Evolutionary conservation across 2,113 vertebrate genomes (phyloP), one percentile per base, ranked within the genome.

Genomic region (Syngnathus typhle): DNA sequence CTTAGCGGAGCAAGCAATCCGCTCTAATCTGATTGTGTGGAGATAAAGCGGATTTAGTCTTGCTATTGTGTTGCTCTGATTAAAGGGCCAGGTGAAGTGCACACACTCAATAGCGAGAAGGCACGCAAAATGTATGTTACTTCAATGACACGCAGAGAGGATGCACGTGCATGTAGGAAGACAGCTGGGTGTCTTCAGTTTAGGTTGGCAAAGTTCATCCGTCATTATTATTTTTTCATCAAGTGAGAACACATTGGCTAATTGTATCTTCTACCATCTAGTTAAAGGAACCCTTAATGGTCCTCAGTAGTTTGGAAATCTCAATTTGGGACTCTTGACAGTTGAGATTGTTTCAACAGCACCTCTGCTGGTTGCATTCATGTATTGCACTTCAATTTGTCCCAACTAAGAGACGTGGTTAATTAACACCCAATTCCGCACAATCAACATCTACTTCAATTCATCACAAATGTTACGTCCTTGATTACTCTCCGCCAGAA

Each of bases 1-100:
- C 88, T 90, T 90, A 89, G 76, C 83, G 60, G 81, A 74, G 80
- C 71, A 78, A 76, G 86, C 27, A 91, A 91, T 91, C 90, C 88
- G 67, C 84, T 85, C 83, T 91, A 91, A 92, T 92, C 91, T 92
- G 90, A 92, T 91, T 91, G 90, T 86, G 84, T 81, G 27, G 69
- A 87, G 91, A 91, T 92, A 91, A 90, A 77, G 74, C 79, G 74
- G 89, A 76, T 91, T 91, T 90, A 91, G 85, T 74, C 80, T 76
- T 56, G 59, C 87, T 74, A 84, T 86, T 90, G 89, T 91, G 87
- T 76, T 67, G 71, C 75, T 71, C 81, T 85, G 82, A 90, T 89
- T 90, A 83, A 86, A 84, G 81, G 80, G 77, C 75, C 77, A 82
- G 37, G 59, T 61, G 69, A 64, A 7, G 67, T 58, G 60, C 43